Percentiles rank a stretch among this genome's conserved stretches.
These are phyloP conservation scores for Heliconius cydno DNA, from an alignment of 2,888 invertebrate species.

Conservation along the genomic window DNA sequence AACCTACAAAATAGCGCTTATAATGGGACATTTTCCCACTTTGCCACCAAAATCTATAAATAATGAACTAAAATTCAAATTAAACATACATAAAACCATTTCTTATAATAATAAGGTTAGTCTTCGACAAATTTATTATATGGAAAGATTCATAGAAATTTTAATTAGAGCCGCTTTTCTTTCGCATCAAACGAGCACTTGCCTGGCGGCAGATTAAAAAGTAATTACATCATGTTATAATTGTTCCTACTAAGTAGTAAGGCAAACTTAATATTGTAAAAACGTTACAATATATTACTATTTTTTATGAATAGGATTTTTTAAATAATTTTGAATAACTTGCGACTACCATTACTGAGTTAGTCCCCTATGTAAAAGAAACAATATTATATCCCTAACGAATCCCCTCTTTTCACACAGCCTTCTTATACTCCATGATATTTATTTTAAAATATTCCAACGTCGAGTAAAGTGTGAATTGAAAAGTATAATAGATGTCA, in stretches of 20 bases:
- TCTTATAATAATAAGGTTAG: background rate
- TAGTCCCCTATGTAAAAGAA: background rate
- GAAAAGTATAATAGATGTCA: constrained; percentile 52
- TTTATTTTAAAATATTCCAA: constrained; percentile 33
- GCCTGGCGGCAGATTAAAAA: constrained; percentile 20
- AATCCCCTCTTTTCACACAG: background rate
- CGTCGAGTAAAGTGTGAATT: constrained; percentile 45
- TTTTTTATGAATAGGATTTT: background rate
- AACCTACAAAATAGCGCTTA: background rate
- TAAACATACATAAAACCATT: background rate
- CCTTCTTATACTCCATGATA: constrained; percentile 4
- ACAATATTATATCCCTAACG: background rate
- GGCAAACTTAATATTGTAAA: background rate
- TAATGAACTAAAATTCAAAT: background rate
- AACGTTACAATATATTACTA: background rate
- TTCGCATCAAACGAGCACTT: constrained; percentile 12
- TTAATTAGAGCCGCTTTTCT: constrained; percentile 18
- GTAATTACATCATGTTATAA: constrained; percentile 17
- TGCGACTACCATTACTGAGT: too few relatives aligned
- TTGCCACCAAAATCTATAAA: background rate
- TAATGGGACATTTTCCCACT: background rate
- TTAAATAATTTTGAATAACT: background rate
- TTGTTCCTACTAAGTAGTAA: background rate
- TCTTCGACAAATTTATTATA: constrained; percentile 13
- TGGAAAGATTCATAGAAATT: constrained; percentile 1